Evolutionary conservation across 2,797 vertebrate genomes (phyloP).

Genomic region (Hydrolagus colliei): DNA sequence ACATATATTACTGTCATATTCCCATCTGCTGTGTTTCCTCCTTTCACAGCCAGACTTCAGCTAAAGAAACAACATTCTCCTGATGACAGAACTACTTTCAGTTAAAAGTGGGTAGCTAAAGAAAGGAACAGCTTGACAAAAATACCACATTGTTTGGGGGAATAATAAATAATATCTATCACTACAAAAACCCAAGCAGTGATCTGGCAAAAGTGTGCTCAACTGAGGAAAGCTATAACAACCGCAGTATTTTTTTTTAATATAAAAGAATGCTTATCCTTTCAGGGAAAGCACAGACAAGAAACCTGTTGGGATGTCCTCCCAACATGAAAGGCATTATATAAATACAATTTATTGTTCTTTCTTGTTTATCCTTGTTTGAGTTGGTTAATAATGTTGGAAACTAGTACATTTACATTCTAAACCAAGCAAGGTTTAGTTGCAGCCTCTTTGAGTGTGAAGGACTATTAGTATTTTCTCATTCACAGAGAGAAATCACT

Average conservation of each 20-base stretch:
- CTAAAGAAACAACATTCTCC: conserved; percentile 25
- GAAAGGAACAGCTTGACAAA: conserved; percentile 31
- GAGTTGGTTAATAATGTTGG: neutral
- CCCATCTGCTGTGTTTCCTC: conserved; percentile 30
- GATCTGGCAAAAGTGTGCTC: conserved; percentile 8
- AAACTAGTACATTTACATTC: conserved; percentile 4
- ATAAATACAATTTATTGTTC: too few species aligned
- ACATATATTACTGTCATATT: conserved; percentile 33
- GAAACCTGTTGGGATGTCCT: neutral
- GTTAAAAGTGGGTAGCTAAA: conserved; percentile 20
- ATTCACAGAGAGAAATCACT: neutral
- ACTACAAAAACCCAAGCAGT: neutral
- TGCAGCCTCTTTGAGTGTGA: neutral
- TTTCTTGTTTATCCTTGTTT: conserved; percentile 15
- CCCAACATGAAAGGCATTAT: too few species aligned
- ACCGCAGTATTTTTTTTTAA: neutral
- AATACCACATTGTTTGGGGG: conserved; percentile 30
- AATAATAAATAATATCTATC: conserved; percentile 29
- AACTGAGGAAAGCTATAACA: conserved; percentile 13
- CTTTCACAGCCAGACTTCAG: conserved; percentile 31
- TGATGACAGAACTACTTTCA: conserved; percentile 31
- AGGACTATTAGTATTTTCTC: conserved; percentile 21
- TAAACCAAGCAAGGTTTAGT: neutral
- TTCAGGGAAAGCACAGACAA: conserved; percentile 22
- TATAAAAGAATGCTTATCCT: conserved; percentile 18